Base-by-base conservation (phyloP, 2,797 vertebrate species). In the Leptatherina wallacei region DNA sequence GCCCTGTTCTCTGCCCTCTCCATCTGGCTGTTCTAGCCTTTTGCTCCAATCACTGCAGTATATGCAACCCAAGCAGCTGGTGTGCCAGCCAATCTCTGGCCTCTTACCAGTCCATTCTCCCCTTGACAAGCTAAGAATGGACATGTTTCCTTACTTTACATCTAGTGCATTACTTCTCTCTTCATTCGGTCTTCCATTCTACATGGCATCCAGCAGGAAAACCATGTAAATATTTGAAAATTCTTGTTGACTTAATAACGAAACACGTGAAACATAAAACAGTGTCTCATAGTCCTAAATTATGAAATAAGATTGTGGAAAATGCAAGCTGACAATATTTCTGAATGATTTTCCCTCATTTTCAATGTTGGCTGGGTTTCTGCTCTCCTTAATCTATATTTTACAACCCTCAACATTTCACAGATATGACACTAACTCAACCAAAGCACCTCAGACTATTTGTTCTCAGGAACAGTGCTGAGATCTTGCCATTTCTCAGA, bases 1-100 rank as follows among this genome's bases (percentile, higher is more conserved):
- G 73, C 71, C 75, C 80, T 47, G 33, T 74, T 82, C 81, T 77
- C 75, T 86, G 79, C 80, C 85, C 83, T 78, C 78, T 77, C 86
- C 85, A 87, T 84, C 88, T 92, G 90, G 80, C 82, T 83, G 61
- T 72, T 81, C 75, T 44, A 63, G 75, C 82, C 68, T 79, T 74
- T 77, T 79, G 76, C 77, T 80, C 68, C 74, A 75, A 71, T 81
- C 32, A 65, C 62, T 73, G 64, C 81, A 0, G 16, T 80, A 61
- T 75, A 66, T 18, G 61, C 68, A 49, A 55, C 72, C 78, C 55
- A 62, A 80, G 73, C 89, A 89, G 88, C 85, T 88, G 81, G 75
- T 78, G 71, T 73, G 62, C 70, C 78, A 68, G 75, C 61, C 79
- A 61, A 69, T 80, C 63, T 61, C 80, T 82, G 62, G 76, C 73